Percentiles rank a stretch among this genome's conserved stretches.
These are phyloP conservation scores for Bathynomus jamesi DNA, from an alignment of 1,140 invertebrate species.

Conservation along the genomic window DNA sequence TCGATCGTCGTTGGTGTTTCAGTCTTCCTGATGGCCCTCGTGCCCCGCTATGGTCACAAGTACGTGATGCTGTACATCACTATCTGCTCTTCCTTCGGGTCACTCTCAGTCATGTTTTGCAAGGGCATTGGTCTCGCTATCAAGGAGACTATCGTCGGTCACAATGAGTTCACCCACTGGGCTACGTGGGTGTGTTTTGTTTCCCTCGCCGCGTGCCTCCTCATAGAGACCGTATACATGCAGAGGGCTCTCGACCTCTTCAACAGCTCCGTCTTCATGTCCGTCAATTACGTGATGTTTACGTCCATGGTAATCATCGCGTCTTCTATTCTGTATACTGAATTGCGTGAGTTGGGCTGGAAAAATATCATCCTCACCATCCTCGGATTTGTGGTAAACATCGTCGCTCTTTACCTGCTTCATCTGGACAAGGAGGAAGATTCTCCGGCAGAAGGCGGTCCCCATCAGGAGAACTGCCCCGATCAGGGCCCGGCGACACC, in stretches of 20 bases:
- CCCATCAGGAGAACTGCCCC: not conserved
- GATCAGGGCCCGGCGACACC: not conserved
- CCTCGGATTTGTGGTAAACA: slow-evolving; percentile 32
- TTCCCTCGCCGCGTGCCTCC: slow-evolving; percentile 20
- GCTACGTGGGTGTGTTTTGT: slow-evolving; percentile 27
- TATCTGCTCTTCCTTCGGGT: slow-evolving; percentile 31
- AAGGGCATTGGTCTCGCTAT: slow-evolving; percentile 32
- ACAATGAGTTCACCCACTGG: slow-evolving; percentile 25
- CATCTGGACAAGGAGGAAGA: slow-evolving; percentile 21
- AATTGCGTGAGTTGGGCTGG: slow-evolving; percentile 21
- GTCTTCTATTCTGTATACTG: slow-evolving; percentile 32
- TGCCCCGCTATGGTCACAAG: slow-evolving; percentile 28
- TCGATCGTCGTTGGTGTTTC: slow-evolving; percentile 21
- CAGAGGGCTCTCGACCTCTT: slow-evolving; percentile 32
- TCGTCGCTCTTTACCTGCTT: slow-evolving; percentile 27
- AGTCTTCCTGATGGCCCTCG: slow-evolving; percentile 25
- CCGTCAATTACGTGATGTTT: slow-evolving; percentile 33
- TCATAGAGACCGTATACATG: slow-evolving; percentile 33
- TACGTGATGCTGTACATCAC: slow-evolving; percentile 32
- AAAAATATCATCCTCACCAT: slow-evolving; percentile 34
- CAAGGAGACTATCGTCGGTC: slow-evolving; percentile 24
- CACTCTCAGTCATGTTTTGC: slow-evolving; percentile 34
- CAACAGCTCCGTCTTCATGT: slow-evolving; percentile 36
- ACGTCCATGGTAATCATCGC: slow-evolving; percentile 30
- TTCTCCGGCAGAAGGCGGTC: not conserved